Percentiles rank a stretch among this genome's conserved stretches.
These are phyloP conservation scores for Phyllostomus discolor DNA, from an alignment of 2,113 vertebrate genomes.

Conservation along the genomic window DNA sequence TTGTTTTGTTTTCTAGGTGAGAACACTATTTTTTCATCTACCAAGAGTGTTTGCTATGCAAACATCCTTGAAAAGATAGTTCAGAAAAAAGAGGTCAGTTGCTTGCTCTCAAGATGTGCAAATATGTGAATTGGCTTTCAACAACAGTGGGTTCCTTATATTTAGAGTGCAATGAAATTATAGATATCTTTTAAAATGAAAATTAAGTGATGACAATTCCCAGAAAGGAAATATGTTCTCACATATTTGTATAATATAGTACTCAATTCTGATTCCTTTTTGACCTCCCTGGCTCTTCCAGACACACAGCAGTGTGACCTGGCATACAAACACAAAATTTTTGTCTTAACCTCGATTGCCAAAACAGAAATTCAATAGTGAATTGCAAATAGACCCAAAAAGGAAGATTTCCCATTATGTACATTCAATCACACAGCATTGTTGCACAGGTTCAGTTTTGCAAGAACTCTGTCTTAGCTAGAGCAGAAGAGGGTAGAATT, in stretches of 20 bases:
- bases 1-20: background rate
- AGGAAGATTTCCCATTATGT: conserved; percentile 44
- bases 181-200: background rate
- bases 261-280: background rate
- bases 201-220: background rate
- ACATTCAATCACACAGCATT: conserved; percentile 1
- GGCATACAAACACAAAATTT: background rate
- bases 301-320: background rate
- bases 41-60: background rate
- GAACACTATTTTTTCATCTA: background rate
- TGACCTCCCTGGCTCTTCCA: background rate
- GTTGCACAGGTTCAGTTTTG: background rate
- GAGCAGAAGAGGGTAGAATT: conserved; percentile 33
- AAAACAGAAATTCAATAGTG: conserved; percentile 16
- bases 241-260: background rate
- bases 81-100: background rate
- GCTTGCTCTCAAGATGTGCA: background rate
- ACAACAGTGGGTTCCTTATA: background rate
- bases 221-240: background rate
- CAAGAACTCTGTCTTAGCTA: background rate
- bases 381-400: background rate
- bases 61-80: background rate
- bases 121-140: background rate
- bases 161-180: background rate
- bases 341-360: background rate